These are phyloP conservation scores for Triplophysa rosa DNA, from an alignment of 2,113 vertebrate genomes.

Conservation along the genomic window DNA sequence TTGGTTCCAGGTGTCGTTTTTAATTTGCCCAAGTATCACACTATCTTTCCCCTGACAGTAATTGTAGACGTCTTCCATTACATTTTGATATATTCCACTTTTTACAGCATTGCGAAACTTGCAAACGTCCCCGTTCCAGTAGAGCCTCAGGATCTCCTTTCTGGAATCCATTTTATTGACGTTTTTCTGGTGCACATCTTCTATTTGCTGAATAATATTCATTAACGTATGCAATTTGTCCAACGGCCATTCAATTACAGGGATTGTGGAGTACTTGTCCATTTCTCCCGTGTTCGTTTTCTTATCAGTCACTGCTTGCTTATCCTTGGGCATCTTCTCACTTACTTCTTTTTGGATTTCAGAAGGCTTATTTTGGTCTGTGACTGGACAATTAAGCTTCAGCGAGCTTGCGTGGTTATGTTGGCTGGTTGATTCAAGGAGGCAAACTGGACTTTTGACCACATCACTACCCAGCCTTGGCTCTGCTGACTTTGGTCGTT, in stretches of 20 bases:
- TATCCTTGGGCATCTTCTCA: background rate
- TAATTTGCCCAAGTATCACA: slow-evolving; percentile 58
- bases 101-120: background rate
- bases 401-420: background rate
- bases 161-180: accelerated
- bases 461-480: background rate
- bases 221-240: slow-evolving; percentile 5
- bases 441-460: background rate
- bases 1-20: background rate
- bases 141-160: background rate
- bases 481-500: background rate
- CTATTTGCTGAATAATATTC: background rate
- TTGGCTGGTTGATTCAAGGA: background rate
- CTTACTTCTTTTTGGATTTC: background rate
- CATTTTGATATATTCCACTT: background rate
- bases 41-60: slow-evolving; percentile 12
- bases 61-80: background rate
- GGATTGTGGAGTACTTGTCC: background rate
- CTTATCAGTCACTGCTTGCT: background rate
- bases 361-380: background rate
- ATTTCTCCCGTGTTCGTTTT: background rate
- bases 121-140: slow-evolving; percentile 35
- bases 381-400: background rate
- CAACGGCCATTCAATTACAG: slow-evolving; percentile 49
- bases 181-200: background rate